Evolutionary conservation across 2,797 vertebrate genomes (phyloP).

Genomic region (Channa striata): DNA sequence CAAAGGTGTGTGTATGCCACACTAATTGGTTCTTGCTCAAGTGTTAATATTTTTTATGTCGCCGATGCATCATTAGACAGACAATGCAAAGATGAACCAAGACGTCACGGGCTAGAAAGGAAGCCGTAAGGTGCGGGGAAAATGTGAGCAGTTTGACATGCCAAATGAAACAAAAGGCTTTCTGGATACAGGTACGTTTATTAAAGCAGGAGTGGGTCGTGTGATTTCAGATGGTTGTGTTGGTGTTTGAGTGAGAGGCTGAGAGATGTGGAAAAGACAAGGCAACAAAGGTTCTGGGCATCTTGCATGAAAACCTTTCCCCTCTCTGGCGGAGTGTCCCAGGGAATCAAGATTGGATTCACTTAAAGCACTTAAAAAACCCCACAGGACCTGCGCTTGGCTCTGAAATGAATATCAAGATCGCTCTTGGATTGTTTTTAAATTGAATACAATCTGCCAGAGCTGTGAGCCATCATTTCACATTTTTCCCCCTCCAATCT

Average conservation of each 20-base stretch:
- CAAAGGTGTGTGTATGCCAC: slow-evolving; percentile 7
- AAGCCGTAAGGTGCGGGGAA: neutral
- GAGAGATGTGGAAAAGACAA: slow-evolving; percentile 13
- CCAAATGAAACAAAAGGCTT: slow-evolving; percentile 22
- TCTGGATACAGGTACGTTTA: slow-evolving; percentile 15
- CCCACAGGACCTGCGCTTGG: slow-evolving; percentile 58
- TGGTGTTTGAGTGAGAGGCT: slow-evolving; percentile 20
- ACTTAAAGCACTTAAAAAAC: slow-evolving; percentile 76
- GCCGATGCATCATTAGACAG: slow-evolving; percentile 30
- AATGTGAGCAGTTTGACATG: slow-evolving; percentile 13
- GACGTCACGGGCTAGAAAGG: slow-evolving; percentile 17
- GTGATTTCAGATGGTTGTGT: slow-evolving; percentile 42
- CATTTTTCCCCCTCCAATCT: slow-evolving; percentile 27
- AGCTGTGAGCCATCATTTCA: slow-evolving; percentile 70
- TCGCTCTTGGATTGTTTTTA: slow-evolving; percentile 76
- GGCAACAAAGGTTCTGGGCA: slow-evolving; percentile 51
- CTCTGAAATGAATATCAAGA: slow-evolving; percentile 77
- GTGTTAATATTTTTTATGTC: slow-evolving; percentile 41
- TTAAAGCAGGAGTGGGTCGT: slow-evolving; percentile 24
- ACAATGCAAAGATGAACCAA: slow-evolving; percentile 34
- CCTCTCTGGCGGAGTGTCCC: slow-evolving; percentile 51
- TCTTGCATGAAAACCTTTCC: slow-evolving; percentile 56
- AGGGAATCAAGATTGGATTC: slow-evolving; percentile 67
- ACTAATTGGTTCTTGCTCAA: slow-evolving; percentile 35
- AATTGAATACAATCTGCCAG: slow-evolving; percentile 79